phyloP scores from a whole-genome alignment of 1,140 invertebrate genomes.

The Homarus americanus region DNA sequence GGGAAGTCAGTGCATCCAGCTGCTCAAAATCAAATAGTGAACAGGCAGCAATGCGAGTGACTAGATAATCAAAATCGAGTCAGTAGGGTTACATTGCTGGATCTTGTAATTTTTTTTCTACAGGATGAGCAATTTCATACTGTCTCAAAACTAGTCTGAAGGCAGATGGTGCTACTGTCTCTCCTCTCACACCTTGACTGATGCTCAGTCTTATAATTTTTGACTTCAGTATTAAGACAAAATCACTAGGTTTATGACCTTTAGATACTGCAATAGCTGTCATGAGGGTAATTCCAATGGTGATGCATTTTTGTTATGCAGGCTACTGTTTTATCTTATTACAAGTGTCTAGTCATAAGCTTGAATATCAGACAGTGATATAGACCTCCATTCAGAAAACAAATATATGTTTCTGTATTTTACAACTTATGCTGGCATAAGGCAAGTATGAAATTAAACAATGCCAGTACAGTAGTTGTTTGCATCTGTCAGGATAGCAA shows the following conservation, averaged over 20 bases:
- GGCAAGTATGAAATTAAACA: neutral
- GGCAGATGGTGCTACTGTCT: neutral
- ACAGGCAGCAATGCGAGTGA: conserved; percentile 2
- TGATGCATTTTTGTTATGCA: conserved; percentile 8
- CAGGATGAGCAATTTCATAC: neutral
- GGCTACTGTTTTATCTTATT: neutral
- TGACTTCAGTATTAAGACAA: conserved; percentile 2
- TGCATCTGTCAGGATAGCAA: neutral
- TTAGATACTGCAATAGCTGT: neutral
- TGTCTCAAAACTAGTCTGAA: neutral
- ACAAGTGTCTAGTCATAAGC: neutral
- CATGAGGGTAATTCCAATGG: neutral
- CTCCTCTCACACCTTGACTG: neutral
- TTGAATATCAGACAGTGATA: neutral
- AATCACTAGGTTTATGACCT: conserved; percentile 1
- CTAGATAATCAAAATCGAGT: conserved; percentile 45
- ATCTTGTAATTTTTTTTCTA: neutral
- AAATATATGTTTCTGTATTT: neutral
- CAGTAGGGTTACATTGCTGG: conserved; percentile 4
- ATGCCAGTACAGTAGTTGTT: neutral
- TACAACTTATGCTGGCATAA: neutral
- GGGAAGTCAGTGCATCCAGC: conserved; percentile 34
- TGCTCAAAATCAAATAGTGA: conserved; percentile 54
- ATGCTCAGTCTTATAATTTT: neutral
- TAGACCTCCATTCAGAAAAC: neutral